A percentile compares a stretch with the other conserved stretches of the same genome.
These are phyloP conservation scores for Tenebrosternarchus preto DNA, from an alignment of 2,113 vertebrate species.

Conservation along the genomic window DNA sequence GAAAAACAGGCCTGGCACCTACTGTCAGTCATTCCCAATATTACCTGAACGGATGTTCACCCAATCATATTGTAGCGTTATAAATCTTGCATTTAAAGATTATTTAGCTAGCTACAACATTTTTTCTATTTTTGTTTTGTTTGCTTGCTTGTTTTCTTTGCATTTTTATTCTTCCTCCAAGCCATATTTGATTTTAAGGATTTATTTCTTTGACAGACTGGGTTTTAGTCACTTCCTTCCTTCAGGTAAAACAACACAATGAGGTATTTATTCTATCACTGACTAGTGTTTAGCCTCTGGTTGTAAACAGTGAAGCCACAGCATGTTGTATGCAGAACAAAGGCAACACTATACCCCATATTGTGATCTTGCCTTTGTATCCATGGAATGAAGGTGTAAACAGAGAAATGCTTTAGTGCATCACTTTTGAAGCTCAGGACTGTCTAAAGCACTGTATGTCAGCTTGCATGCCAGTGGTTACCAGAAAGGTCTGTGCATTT, in stretches of 20 bases:
- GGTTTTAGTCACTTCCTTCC: neutral
- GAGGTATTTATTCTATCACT: neutral
- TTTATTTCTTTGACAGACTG: neutral
- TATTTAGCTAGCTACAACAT: neutral
- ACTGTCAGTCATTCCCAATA: slow-evolving; percentile 17
- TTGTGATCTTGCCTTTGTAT: neutral
- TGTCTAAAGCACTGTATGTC: neutral
- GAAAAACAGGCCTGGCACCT: neutral
- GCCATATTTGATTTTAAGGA: neutral
- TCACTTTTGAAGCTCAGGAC: neutral
- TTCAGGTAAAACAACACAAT: neutral
- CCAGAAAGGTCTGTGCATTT: neutral
- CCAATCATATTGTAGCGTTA: neutral
- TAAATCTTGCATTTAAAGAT: neutral
- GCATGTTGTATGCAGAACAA: slow-evolving; percentile 2
- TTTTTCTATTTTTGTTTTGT: neutral
- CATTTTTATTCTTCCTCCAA: neutral
- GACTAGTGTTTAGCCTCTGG: neutral
- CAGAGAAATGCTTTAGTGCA: slow-evolving; percentile 13
- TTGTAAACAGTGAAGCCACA: neutral
- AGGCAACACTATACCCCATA: neutral
- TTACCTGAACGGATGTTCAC: neutral
- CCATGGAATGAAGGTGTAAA: neutral
- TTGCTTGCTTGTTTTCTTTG: neutral
- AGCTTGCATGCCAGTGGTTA: neutral